These are phyloP conservation scores for Lasiurus borealis DNA, from an alignment of 2,113 vertebrate genomes.

Conservation along the genomic window DNA sequence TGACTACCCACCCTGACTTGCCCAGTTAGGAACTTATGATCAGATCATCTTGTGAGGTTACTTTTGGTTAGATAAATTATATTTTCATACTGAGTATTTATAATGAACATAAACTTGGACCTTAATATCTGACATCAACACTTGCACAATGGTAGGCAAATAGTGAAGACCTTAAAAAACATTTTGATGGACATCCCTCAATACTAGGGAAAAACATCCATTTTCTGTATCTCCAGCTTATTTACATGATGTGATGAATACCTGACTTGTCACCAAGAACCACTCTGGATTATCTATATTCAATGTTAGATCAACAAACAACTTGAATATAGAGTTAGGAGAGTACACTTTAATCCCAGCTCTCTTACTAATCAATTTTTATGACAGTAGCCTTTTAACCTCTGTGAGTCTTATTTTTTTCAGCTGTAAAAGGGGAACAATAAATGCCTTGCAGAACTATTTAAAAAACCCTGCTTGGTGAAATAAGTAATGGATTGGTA, in stretches of 20 bases:
- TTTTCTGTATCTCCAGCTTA: background rate
- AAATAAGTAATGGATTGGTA: background rate
- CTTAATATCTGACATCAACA: background rate
- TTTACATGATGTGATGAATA: background rate
- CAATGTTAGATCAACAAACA: background rate
- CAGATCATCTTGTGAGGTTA: background rate
- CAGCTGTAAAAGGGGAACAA: background rate
- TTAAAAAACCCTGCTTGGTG: background rate
- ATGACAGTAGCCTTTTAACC: background rate
- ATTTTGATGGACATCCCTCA: background rate
- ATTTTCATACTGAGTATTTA: constrained; percentile 14
- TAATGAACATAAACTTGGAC: constrained; percentile 1
- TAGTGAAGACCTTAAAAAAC: background rate
- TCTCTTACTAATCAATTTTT: background rate
- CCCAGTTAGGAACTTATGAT: background rate
- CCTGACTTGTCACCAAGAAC: background rate
- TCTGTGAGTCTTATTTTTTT: background rate
- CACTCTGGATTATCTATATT: background rate
- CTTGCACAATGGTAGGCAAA: background rate
- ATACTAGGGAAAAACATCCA: background rate
- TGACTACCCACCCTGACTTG: background rate
- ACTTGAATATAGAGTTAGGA: background rate
- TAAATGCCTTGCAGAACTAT: background rate
- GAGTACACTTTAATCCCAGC: background rate
- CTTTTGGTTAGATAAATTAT: background rate